Evolutionary conservation across 2,797 vertebrate species (phyloP).

Genomic region (Eupleurogrammus muticus): DNA sequence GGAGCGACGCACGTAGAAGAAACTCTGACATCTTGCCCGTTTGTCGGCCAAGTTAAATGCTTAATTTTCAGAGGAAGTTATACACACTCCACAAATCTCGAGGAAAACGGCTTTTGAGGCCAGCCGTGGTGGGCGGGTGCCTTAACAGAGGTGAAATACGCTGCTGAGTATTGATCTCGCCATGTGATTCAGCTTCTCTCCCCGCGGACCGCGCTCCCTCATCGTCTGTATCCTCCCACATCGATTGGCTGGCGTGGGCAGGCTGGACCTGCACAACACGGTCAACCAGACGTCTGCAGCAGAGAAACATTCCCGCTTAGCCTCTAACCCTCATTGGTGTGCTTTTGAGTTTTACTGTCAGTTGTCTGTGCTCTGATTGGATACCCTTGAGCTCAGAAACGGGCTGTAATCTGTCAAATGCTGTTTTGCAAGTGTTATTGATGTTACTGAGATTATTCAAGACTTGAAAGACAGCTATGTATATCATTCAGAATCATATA

Average conservation of each 20-base stretch:
- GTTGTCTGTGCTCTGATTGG: slow-evolving; percentile 23
- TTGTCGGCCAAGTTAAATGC: slow-evolving; percentile 20
- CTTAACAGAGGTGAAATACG: slow-evolving; percentile 62
- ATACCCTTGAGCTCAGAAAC: not conserved
- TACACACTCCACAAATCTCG: slow-evolving; percentile 8
- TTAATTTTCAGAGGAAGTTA: slow-evolving; percentile 21
- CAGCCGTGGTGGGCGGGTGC: slow-evolving; percentile 33
- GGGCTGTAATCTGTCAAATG: slow-evolving; percentile 23
- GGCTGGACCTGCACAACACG: slow-evolving; percentile 31
- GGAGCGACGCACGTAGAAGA: not conserved
- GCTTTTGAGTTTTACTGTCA: slow-evolving; percentile 7
- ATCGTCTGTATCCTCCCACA: slow-evolving; percentile 64
- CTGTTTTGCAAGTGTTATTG: slow-evolving; percentile 32
- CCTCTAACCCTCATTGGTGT: slow-evolving; percentile 31
- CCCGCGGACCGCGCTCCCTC: slow-evolving; percentile 54
- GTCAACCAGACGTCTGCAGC: slow-evolving; percentile 35
- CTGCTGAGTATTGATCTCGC: slow-evolving; percentile 71
- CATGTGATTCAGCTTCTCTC: slow-evolving; percentile 62
- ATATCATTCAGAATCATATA: slow-evolving; percentile 2
- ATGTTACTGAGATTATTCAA: slow-evolving; percentile 6
- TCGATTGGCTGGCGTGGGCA: slow-evolving; percentile 56
- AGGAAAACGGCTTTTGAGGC: slow-evolving; percentile 1
- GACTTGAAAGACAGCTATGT: slow-evolving; percentile 11
- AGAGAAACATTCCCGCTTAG: slow-evolving; percentile 31
- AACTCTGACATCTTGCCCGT: not conserved